Conservation (phyloP, 1,140 invertebrate genomes). For the Macrocentrus cingulum region DNA sequence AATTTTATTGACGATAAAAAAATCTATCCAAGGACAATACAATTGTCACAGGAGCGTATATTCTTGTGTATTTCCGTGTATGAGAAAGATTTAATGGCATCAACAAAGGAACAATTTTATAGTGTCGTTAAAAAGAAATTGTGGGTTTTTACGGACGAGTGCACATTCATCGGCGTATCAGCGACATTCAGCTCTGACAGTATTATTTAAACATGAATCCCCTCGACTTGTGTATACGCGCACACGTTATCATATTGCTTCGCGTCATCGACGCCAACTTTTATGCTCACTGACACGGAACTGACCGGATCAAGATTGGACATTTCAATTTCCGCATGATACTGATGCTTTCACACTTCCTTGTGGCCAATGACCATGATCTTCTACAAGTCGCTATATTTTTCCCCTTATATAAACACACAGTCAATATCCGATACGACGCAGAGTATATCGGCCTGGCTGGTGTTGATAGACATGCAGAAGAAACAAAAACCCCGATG, state of each 20-base stretch:
- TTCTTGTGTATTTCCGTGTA: no score
- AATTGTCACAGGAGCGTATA: no score
- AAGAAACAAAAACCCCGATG: neutral
- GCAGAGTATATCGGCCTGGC: no score
- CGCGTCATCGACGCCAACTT: conserved; percentile 24
- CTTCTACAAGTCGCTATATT: conserved; percentile 1
- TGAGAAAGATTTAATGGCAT: neutral
- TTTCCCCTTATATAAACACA: no score
- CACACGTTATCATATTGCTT: conserved; percentile 7
- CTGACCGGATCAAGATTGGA: conserved; percentile 26
- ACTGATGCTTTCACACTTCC: conserved; percentile 9
- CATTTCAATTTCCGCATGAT: conserved; percentile 28
- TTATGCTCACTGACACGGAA: conserved; percentile 27
- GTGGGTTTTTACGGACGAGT: no score
- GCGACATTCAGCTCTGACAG: neutral
- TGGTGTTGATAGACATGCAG: no score
- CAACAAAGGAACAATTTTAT: conserved; percentile 11
- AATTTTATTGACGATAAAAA: no score
- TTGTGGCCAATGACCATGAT: conserved; percentile 10
- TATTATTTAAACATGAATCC: conserved; percentile 19
- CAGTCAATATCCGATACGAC: neutral
- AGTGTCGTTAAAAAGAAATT: conserved; percentile 11
- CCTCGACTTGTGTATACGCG: neutral
- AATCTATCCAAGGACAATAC: no score
- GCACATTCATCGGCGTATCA: neutral